These are phyloP conservation scores for Periophthalmodon schlosseri DNA, from an alignment of 2,113 vertebrate genomes.

Conservation along the genomic window DNA sequence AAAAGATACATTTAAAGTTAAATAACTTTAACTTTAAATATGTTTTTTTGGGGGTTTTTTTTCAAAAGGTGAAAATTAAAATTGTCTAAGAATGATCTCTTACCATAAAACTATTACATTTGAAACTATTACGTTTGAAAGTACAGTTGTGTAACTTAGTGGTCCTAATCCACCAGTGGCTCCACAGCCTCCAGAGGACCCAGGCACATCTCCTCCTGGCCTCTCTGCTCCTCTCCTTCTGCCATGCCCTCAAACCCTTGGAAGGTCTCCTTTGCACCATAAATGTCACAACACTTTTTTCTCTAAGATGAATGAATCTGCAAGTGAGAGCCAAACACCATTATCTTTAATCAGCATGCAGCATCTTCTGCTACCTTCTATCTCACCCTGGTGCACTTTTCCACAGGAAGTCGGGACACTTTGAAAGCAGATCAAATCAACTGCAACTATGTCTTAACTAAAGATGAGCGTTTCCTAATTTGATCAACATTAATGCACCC, in stretches of 20 bases:
- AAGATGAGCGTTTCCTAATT: background rate
- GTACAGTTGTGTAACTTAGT: slow-evolving; percentile 28
- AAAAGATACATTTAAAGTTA: too few species aligned
- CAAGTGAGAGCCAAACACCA: slow-evolving; percentile 55
- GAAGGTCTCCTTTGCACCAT: slow-evolving; percentile 70
- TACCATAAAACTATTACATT: too few species aligned
- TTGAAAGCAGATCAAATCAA: slow-evolving; percentile 33
- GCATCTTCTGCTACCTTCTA: slow-evolving; percentile 49
- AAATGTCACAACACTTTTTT: slow-evolving; percentile 66
- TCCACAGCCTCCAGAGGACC: slow-evolving; percentile 66
- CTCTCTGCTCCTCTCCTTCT: slow-evolving; percentile 41
- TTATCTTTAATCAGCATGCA: slow-evolving; percentile 62
- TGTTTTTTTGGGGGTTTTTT: too few species aligned
- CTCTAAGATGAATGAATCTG: slow-evolving; percentile 61
- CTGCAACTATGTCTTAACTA: background rate
- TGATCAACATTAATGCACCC: background rate
- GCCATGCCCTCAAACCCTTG: slow-evolving; percentile 76
- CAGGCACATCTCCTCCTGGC: slow-evolving; percentile 41
- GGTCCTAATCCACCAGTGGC: slow-evolving; percentile 47
- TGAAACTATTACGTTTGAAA: background rate
- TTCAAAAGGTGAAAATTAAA: too few species aligned
- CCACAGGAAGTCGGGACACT: slow-evolving; percentile 27
- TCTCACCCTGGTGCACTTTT: slow-evolving; percentile 16
- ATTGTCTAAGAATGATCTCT: too few species aligned
- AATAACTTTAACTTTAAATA: too few species aligned